Percentiles rank a stretch among this genome's conserved stretches.
Conservation (phyloP, 2,113 vertebrate species). For the Alosa alosa region DNA sequence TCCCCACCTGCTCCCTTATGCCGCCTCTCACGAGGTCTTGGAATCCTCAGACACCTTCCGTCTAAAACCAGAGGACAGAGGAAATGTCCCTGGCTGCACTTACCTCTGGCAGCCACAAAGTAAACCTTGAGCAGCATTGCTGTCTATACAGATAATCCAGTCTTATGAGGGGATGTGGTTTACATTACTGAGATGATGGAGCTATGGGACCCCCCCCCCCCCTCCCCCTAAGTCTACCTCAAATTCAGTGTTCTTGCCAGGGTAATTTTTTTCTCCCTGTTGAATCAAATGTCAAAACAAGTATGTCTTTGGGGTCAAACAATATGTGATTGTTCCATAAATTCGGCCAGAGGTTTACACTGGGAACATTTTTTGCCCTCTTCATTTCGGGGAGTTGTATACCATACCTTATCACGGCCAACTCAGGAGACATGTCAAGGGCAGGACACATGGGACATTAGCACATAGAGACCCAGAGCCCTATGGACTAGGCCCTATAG, state of each 20-base stretch:
- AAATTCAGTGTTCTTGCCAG: slow-evolving; percentile 11
- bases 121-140: slow-evolving; percentile 17
- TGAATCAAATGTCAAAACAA: slow-evolving; percentile 44
- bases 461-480: background rate
- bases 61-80: no score
- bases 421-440: slow-evolving; percentile 36
- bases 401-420: slow-evolving; percentile 32
- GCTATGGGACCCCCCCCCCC: slow-evolving; percentile 25
- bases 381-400: background rate
- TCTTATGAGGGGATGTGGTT: slow-evolving; percentile 28
- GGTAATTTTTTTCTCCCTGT: slow-evolving; percentile 34
- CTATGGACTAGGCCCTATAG: background rate
- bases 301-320: slow-evolving; percentile 19
- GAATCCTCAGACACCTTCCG: no score
- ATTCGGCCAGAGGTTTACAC: slow-evolving; percentile 19
- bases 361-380: background rate
- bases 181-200: slow-evolving; percentile 22
- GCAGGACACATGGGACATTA: slow-evolving; percentile 21
- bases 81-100: no score
- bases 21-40: no score
- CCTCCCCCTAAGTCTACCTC: slow-evolving; percentile 25
- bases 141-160: slow-evolving; percentile 33
- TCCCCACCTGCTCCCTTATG: slow-evolving; percentile 7
- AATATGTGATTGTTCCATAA: background rate
- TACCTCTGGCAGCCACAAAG: background rate